Percentiles rank a stretch among this genome's conserved stretches.
phyloP scores from a whole-genome alignment of 2,888 invertebrate species.

The Apocheima hispidaria region DNA sequence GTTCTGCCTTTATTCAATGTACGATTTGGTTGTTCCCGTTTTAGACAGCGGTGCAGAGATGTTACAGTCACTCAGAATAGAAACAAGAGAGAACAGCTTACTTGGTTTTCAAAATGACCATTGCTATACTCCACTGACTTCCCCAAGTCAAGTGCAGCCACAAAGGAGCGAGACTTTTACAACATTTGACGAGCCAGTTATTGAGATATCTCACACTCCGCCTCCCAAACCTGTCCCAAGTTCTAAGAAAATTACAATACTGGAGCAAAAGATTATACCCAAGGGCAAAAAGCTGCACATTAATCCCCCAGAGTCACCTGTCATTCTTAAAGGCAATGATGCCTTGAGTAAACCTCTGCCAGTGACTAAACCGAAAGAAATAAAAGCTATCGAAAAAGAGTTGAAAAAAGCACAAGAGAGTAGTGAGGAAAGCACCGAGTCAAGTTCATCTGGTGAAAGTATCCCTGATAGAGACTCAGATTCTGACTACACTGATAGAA shows the following conservation, averaged over 20 bases:
- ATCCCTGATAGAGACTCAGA: conserved; percentile 87
- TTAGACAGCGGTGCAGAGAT: conserved; percentile 82
- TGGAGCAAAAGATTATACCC: conserved; percentile 81
- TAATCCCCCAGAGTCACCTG: conserved; percentile 67
- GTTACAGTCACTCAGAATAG: conserved; percentile 80
- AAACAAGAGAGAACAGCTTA: conserved; percentile 83
- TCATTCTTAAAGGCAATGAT: conserved; percentile 76
- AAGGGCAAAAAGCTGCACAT: conserved; percentile 80
- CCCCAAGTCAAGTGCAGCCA: conserved; percentile 84
- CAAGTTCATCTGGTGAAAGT: conserved; percentile 85
- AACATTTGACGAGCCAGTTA: conserved; percentile 75
- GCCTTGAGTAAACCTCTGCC: conserved; percentile 71
- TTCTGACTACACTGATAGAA: conserved; percentile 86
- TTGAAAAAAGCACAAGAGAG: conserved; percentile 62
- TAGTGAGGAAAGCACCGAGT: conserved; percentile 82
- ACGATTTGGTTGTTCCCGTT: conserved; percentile 2
- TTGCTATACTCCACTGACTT: conserved; percentile 91
- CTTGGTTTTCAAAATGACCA: conserved; percentile 92
- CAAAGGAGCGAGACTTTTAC: conserved; percentile 66
- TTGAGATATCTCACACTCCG: conserved; percentile 77
- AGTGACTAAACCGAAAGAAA: conserved; percentile 65
- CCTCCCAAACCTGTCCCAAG: conserved; percentile 75
- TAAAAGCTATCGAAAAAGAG: conserved; percentile 57
- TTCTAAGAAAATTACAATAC: conserved; percentile 80
- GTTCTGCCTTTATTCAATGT: not conserved